Evolutionary conservation across 2,888 invertebrate genomes (phyloP), one percentile per base, ranked within the genome.

Genomic region (Morpho deidamia): DNA sequence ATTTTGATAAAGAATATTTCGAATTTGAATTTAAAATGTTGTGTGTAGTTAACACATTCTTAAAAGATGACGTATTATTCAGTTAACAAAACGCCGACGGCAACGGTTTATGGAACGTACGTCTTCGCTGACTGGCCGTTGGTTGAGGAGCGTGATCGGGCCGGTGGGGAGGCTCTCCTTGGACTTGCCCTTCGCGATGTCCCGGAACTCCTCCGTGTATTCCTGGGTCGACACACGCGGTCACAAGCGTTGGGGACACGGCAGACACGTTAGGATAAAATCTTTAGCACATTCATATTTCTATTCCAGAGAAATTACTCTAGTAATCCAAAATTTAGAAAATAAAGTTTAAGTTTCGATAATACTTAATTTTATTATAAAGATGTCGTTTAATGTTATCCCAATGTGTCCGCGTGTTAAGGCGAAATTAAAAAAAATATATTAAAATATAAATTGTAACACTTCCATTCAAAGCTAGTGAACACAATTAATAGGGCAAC

Each of bases 171-270:
- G 92, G 72, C 96, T 95, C 90, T 96, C 97, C 93, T 96, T 97
- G 71, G 95, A 95, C 91, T 96, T 97, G 80, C 96, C 96, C 91
- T 97, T 97, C 82, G 96, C 95, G 91, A 98, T 98, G 91, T 97
- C 97, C 78, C 97, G 94, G 91, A 98, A 97, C 91, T 97, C 97
- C 92, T 98, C 97, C 70, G 96, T 96, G 91, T 97, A 97, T 91
- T 97, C 97, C 97, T 97, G 92, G 69, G 70, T 70, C 73, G 74
- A 74, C 86, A 89, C 76, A 78, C 72, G 72, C 72, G 69, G 78
- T 78, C 77, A 81, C 83, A 81, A 87, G 90, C 83, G 81, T 86
- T 46, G 48, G 55, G 54, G 63, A 60, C 54, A 32, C 50, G 49
- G 56, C 33, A 77, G 76, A 76, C 61, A 68, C 71, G 76, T 72